phyloP scores from a whole-genome alignment of 2,797 vertebrate species.

The Mico argentatus region DNA sequence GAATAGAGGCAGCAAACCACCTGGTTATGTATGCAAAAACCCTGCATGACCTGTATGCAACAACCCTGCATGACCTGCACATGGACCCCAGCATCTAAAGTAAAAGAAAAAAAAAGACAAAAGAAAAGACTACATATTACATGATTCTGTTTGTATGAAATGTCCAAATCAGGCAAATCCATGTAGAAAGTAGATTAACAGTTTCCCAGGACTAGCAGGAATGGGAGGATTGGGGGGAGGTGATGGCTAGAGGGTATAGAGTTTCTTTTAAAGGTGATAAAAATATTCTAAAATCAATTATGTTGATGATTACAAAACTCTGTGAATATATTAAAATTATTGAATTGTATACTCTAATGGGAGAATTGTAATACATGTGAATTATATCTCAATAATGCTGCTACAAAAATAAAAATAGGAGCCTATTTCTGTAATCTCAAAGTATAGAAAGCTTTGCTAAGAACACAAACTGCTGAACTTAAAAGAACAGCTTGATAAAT shows the following conservation, averaged over 20 bases:
- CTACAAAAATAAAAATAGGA: conserved; percentile 57
- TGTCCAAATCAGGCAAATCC: not conserved
- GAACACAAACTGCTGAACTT: conserved; percentile 63
- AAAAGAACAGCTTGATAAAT: conserved; percentile 78
- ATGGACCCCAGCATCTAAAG: too few relatives aligned
- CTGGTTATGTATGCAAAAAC: too few relatives aligned
- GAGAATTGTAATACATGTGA: conserved; percentile 11
- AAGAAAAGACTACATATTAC: not conserved
- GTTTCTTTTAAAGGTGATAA: not conserved
- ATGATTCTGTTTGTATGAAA: not conserved
- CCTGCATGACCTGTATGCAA: too few relatives aligned
- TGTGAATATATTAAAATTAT: not conserved
- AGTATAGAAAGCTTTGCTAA: conserved; percentile 60
- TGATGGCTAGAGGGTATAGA: not conserved
- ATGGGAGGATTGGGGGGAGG: too few relatives aligned
- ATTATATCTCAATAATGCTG: conserved; percentile 44
- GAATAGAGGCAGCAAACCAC: too few relatives aligned
- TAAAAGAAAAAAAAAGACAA: too few relatives aligned
- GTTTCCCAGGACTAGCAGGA: not conserved
- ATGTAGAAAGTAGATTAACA: not conserved
- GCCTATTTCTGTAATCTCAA: conserved; percentile 57
- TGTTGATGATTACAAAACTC: not conserved
- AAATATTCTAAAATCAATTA: not conserved
- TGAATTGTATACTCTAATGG: not conserved
- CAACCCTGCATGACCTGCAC: too few relatives aligned